Percentiles rank a stretch among this genome's conserved stretches.
These are phyloP conservation scores for Marisa cornuarietis DNA, from an alignment of 1,140 invertebrate genomes.

Conservation along the genomic window DNA sequence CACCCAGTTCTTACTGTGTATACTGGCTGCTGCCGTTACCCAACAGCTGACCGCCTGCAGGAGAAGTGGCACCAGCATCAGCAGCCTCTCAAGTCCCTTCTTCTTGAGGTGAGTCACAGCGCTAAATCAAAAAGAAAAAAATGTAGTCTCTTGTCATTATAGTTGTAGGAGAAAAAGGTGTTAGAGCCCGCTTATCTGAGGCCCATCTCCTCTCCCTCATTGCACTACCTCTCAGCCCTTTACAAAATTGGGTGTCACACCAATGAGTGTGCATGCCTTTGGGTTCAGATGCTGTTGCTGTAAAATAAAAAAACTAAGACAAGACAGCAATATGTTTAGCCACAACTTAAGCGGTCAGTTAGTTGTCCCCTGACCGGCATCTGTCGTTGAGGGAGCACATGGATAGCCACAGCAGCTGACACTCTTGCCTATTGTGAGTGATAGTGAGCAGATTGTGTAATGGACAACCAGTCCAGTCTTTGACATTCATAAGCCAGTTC, in stretches of 20 bases:
- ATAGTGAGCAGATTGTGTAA: too few relatives aligned
- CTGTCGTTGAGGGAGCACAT: too few relatives aligned
- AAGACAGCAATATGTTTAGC: too few relatives aligned
- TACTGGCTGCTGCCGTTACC: slow-evolving; percentile 96
- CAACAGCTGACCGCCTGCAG: slow-evolving; percentile 81
- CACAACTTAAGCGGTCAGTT: too few relatives aligned
- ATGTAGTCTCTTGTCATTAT: neutral
- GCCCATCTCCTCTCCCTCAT: neutral
- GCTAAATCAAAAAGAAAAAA: neutral
- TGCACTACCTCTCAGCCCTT: neutral
- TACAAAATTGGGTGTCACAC: neutral
- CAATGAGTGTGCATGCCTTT: neutral
- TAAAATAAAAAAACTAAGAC: too few relatives aligned
- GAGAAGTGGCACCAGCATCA: slow-evolving; percentile 94
- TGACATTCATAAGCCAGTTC: too few relatives aligned
- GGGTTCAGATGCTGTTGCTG: too few relatives aligned
- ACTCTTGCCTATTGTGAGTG: too few relatives aligned
- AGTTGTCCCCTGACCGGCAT: too few relatives aligned
- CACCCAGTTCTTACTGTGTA: slow-evolving; percentile 97
- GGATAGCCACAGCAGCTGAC: too few relatives aligned
- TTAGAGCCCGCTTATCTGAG: neutral
- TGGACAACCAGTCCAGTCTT: too few relatives aligned
- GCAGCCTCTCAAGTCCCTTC: slow-evolving; percentile 80
- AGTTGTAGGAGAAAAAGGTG: neutral
- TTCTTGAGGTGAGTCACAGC: slow-evolving; percentile 76